Evolutionary conservation across 1,140 invertebrate genomes (phyloP).

Genomic region (Drosophila bocqueti): DNA sequence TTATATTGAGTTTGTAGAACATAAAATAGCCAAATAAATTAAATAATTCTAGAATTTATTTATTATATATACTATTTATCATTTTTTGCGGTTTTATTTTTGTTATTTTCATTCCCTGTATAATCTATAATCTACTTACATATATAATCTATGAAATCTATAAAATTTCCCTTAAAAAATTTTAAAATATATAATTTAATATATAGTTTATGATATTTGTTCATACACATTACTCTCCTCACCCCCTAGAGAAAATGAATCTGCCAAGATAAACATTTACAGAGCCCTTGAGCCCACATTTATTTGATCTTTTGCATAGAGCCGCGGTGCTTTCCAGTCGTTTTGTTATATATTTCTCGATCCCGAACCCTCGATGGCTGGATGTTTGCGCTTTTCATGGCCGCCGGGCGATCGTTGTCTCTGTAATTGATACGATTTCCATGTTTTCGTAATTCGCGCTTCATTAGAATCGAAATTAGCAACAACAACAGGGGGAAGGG

Average conservation of each 20-base stretch:
- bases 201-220: too few species aligned
- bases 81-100: too few species aligned
- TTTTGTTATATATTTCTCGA: neutral
- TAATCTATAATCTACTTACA: too few species aligned
- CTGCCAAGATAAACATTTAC: slow-evolving; percentile 9
- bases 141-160: too few species aligned
- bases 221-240: too few species aligned
- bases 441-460: slow-evolving; percentile 73
- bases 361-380: neutral
- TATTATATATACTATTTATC: too few species aligned
- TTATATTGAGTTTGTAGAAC: too few species aligned
- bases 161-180: too few species aligned
- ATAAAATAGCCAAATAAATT: too few species aligned
- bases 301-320: slow-evolving; percentile 5
- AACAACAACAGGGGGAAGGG: slow-evolving; percentile 51
- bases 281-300: slow-evolving; percentile 10
- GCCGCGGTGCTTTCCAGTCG: neutral
- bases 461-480: slow-evolving; percentile 79
- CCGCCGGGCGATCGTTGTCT: slow-evolving; percentile 33
- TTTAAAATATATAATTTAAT: too few species aligned
- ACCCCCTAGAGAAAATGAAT: neutral
- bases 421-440: slow-evolving; percentile 73
- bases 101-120: too few species aligned
- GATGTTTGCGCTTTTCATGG: slow-evolving; percentile 57
- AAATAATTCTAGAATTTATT: too few species aligned